Base-by-base conservation (phyloP, 2,113 vertebrate genomes). In the Neotragus moschatus region DNA sequence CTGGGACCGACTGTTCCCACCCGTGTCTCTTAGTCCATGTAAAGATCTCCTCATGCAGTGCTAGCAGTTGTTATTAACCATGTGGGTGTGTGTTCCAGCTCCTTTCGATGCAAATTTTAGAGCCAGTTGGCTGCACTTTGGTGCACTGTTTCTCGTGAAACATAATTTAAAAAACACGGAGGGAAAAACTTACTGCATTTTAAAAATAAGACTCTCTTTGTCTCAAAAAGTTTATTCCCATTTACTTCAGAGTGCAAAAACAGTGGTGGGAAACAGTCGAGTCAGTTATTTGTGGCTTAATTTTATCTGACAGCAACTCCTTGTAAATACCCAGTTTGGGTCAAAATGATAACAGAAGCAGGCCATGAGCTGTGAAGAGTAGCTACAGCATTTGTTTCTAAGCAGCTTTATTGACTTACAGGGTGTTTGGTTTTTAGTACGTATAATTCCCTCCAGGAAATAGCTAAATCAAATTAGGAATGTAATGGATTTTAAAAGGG, bases 401-500 rank as follows among this genome's bases (percentile, higher is more conserved):
- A 97, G 89, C 61, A 61, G 51, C 49, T 84, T 51, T 53, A 16
- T 53, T 84, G 86, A 91, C 92, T 94, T 93, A 89, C 81, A 56
- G 84, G 33, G 49, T 87, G 49, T 92, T 96, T 81, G 80, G 47
- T 80, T 97, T 94, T 88, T 81, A 88, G 43, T 63, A 51, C 58
- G 77, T 90, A 13, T 80, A 95, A 39, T 80, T 90, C 60, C 90
- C 79, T 97, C 66, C 84, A 97, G 95, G 92, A 97, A 97, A 96
- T 33, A 93, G 93, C 90, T 94, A 96, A 93, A 81, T 97, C 73
- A 96, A 97, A 95, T 75, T 81, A 56, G 95, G 79, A 92, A 93
- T 96, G 45, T 91, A 86, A 45, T 88, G 73, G 80, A 92, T 96
- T 95, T 86, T 75, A 66, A 95, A 82, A 95, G 80, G 36, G 75